Evolutionary conservation across 2,113 vertebrate species (phyloP), one percentile per base, ranked within the genome.

Genomic region (Bujurquina vittata): DNA sequence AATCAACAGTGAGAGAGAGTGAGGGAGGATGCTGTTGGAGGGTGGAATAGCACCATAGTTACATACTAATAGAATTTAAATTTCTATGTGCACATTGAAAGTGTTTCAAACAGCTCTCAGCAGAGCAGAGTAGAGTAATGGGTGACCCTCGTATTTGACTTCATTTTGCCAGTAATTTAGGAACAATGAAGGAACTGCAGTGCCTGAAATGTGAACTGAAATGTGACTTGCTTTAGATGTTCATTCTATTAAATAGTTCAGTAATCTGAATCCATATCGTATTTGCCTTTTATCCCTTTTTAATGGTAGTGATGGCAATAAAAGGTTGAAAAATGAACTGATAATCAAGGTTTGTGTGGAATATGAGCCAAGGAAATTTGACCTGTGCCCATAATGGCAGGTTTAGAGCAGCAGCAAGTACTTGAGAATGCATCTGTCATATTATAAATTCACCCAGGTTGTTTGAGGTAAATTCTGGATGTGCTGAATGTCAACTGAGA

Each of bases 21-120:
- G 17, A 46, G 22, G 11, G 15, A 17, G 22, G 40, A 17, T n/a
- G 35, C 15, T 7, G 35, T 20, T 37, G 55, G 40, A 79, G 49
- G 12, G 37, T 26, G 56, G 61, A 40, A 61, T 79, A 49, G 26
- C 57, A 58, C 75, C 73, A 37, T 80, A 80, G 65, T 59, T 74
- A 83, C 78, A 88, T 37, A 81, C 33, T 83, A 84, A 80, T 62
- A 77, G 40, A 87, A 90, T 88, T 89, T 43, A 84, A 61, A 85
- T 85, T 73, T 79, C 20, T 56, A 76, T 60, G 69, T 55, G 56
- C 22, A 60, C 60, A 76, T 11, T 59, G 60, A 87, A 86, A 83
- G 49, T 83, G 15, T 77, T 82, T 65, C n/a, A 79, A 84, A 84
- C 63, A 72, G 79, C 59, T 90, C 86, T 81, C 82, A 77, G 37